Evolutionary conservation across 92 coral and sea anemone species (phyloP), one percentile per base, ranked within the genome.

Genomic region (Bergia puertoricense): DNA sequence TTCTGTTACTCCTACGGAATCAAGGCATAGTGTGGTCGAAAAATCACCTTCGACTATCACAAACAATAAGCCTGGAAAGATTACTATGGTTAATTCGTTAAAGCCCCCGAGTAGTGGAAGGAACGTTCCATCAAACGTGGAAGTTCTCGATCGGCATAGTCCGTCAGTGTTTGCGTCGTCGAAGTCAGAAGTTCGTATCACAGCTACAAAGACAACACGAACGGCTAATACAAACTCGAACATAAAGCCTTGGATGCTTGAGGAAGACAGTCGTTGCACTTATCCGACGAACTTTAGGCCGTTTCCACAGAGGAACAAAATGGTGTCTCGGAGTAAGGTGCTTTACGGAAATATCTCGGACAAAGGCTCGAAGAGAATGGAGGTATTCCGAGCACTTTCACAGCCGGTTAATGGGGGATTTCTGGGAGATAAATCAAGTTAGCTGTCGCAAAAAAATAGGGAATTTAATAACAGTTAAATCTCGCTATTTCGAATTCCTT

Each of bases 201-300:
- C 76, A 56, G 75, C 92, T 3, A 69, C 75, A 20, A 89, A 90
- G 56, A 81, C 90, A 20, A 67, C 92, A 38, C 90, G 81, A n/a
- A 86, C 76, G 72, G 85, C 88, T 43, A 72, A 76, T 48, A 15
- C 72, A 20, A 80, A 77, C 48, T 91, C 90, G 18, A 83, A 76
- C 43, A 42, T 88, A 46, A 94, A 96, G 67, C 85, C 98, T 1
- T 92, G 98, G 95, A 85, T 97, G 74, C 65, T 95, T 68, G 93
- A 95, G 82, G 97, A 96, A 68, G 99, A 97, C 88, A 92, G 91
- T 81, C 88, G 93, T 71, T 97, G 95, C 51, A 92, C 91, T 1
- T 97, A 97, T 82, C 99, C 99, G 45, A 86, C 91, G 18, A 95
- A 97, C 76, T 97, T 97, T 73, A 91, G 86, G 39, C 99, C 99